A percentile compares a stretch with the other conserved stretches of the same genome.
phyloP scores from a whole-genome alignment of 1,140 invertebrate genomes.

The Lerema accius region DNA sequence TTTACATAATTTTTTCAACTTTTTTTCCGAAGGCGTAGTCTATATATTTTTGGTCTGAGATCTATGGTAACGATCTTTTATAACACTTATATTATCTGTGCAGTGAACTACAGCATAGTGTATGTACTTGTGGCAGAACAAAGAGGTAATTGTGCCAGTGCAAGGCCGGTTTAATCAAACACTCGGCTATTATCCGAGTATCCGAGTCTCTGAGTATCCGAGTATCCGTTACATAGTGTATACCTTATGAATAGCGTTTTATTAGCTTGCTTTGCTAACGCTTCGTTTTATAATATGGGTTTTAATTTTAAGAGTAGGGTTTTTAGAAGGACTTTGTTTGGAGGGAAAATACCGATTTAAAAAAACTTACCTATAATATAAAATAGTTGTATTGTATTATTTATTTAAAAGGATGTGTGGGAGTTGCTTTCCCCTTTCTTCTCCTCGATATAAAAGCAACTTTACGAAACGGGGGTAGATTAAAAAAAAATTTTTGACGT shows the following conservation, averaged over 20 bases:
- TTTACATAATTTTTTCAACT: too few relatives aligned
- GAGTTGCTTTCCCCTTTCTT: too few relatives aligned
- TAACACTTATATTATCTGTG: neutral
- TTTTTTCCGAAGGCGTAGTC: too few relatives aligned
- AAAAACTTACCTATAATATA: too few relatives aligned
- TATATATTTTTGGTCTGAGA: neutral
- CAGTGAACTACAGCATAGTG: neutral
- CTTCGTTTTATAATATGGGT: constrained; percentile 44
- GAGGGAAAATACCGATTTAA: too few relatives aligned
- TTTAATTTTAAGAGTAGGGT: constrained; percentile 10
- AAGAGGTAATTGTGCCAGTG: constrained; percentile 20
- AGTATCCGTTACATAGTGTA: neutral
- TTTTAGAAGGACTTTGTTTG: too few relatives aligned
- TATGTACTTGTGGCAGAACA: constrained; percentile 9
- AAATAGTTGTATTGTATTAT: too few relatives aligned
- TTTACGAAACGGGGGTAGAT: too few relatives aligned
- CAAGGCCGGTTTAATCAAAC: constrained; percentile 28
- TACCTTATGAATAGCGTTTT: constrained; percentile 26
- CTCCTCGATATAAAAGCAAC: too few relatives aligned
- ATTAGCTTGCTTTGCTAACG: constrained; percentile 41
- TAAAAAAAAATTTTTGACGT: too few relatives aligned
- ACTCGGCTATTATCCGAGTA: constrained; percentile 13
- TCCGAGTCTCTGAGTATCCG: too few relatives aligned
- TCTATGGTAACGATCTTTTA: neutral
- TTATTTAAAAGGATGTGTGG: too few relatives aligned